Conservation (phyloP, 2,797 vertebrate species). For the Betta splendens region DNA sequence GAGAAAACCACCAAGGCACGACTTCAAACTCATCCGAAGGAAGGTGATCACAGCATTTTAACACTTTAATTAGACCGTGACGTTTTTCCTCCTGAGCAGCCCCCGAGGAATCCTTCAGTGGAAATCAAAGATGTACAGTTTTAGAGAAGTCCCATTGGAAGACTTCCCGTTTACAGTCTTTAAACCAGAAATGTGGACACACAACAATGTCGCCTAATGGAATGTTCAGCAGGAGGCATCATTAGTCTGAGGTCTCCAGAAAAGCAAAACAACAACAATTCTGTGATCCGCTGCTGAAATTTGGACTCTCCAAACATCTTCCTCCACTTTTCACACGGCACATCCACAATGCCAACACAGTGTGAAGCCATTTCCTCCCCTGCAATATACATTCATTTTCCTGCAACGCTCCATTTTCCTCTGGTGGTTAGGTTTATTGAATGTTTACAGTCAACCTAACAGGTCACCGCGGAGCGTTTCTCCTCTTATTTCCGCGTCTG, state of each 20-base stretch:
- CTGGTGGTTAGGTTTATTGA: constrained; percentile 39
- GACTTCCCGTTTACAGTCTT: constrained; percentile 45
- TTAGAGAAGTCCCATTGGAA: constrained; percentile 33
- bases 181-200: constrained; percentile 61
- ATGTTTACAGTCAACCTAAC: constrained; percentile 48
- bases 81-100: constrained; percentile 30
- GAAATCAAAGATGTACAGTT: constrained; percentile 47
- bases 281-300: constrained; percentile 25
- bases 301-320: constrained; percentile 21
- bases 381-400: constrained; percentile 27
- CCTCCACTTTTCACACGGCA: constrained; percentile 16
- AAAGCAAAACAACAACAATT: constrained; percentile 53
- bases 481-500: constrained; percentile 42
- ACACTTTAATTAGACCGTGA: constrained; percentile 49
- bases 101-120: constrained; percentile 24
- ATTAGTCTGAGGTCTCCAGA: constrained; percentile 57
- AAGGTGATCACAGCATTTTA: constrained; percentile 45
- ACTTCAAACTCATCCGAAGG: constrained; percentile 3
- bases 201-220: constrained; percentile 55
- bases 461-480: constrained; percentile 37
- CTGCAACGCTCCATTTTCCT: constrained; percentile 27
- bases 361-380: constrained; percentile 36
- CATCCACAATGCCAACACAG: constrained; percentile 35
- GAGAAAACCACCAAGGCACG: constrained; percentile 10
- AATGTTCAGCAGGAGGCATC: constrained; percentile 59